Evolutionary conservation across 2,888 invertebrate species (phyloP).

Genomic region (Chrysotoxum bicinctum): DNA sequence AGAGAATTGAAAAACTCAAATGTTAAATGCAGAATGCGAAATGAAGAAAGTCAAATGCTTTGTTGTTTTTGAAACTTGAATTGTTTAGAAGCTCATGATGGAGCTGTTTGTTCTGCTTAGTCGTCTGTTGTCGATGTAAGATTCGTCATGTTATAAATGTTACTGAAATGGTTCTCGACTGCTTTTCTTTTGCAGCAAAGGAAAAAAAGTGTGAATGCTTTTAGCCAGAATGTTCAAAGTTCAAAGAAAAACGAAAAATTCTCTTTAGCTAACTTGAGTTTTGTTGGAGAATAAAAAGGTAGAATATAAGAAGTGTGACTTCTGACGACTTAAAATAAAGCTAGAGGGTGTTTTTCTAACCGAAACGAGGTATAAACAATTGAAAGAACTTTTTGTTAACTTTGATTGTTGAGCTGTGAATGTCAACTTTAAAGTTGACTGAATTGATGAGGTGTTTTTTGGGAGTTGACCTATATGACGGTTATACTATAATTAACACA

Average conservation of each 20-base stretch:
- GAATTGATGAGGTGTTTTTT: no score
- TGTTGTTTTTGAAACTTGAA: slow-evolving; percentile 31
- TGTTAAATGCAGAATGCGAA: background rate
- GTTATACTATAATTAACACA: no score
- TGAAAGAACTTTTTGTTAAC: no score
- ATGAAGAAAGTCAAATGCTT: slow-evolving; percentile 16
- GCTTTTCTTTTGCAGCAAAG: background rate
- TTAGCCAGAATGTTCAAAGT: background rate
- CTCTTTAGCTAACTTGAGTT: background rate
- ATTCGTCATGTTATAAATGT: slow-evolving; percentile 5
- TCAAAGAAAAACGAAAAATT: background rate
- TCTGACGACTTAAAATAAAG: no score
- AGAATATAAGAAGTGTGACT: no score
- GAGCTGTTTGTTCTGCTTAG: background rate
- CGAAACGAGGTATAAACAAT: no score
- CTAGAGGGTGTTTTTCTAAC: no score
- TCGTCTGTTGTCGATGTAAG: background rate
- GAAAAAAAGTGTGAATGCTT: background rate
- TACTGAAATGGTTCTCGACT: background rate
- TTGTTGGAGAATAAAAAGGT: no score
- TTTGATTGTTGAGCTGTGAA: no score
- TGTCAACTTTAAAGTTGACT: no score
- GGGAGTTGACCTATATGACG: no score
- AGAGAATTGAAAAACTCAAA: background rate
- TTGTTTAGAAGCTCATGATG: slow-evolving; percentile 2